Evolutionary conservation across 1,140 invertebrate species (phyloP), one percentile per base, ranked within the genome.

Genomic region (Formica exsecta): DNA sequence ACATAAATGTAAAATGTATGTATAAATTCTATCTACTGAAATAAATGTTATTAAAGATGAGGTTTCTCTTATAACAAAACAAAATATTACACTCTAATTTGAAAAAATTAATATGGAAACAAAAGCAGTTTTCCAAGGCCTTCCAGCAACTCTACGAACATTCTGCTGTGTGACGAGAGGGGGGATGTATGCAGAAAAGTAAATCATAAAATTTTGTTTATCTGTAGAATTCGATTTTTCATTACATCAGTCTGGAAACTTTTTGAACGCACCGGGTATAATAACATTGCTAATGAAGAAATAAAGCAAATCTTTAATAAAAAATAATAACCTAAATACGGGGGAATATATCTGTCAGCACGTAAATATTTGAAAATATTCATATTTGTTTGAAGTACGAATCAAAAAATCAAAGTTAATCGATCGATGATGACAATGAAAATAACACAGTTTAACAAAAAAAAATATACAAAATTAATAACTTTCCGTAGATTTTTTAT

Each of bases 21-120:
- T 19, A 32, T 66, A 73, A 81, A 73, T 61, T 61, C 19, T 61
- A 22, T 22, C 25, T 44, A 73, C 25, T 81, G 66, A 81, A 36
- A 61, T 61, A 81, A 73, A 32, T 79, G 32, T 73, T 71, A 73
- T 38, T 61, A 81, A 73, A 57, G 32, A 68, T 70, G 29, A 80
- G 32, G 32, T 51, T 59, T 51, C 64, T 38, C 64, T 68, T 32
- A 16, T 48, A 57, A 32, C 25, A 29, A 68, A 57, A 59, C 75
- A 51, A 77, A 48, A 41, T 48, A 51, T 38, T 59, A 51, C 29
- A 64, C 25, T 62, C 19, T 76, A 22, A 64, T 64, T 36, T 61
- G 41, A 61, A 59, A 59, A 75, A 75, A 29, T 29, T 29, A 29
- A 29, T 1, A 29, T 1, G 25, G 1, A 1, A 29, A 29, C 25